These are phyloP conservation scores for Himalopsyche anomala DNA, from an alignment of 2,888 invertebrate genomes.

Conservation along the genomic window DNA sequence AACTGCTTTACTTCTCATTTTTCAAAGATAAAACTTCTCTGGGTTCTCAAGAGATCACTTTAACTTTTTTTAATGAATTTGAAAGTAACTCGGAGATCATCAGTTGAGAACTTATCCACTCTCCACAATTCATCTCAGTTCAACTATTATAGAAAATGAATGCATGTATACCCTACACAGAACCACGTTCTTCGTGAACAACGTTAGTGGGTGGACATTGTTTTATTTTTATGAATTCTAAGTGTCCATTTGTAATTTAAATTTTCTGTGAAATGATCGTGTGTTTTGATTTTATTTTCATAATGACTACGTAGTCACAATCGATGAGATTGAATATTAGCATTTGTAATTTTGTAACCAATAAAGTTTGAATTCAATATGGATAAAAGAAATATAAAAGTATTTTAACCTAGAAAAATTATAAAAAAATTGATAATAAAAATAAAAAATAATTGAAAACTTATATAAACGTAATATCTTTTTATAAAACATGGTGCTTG, in stretches of 20 bases:
- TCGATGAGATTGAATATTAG: background rate
- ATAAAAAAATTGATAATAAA: no score
- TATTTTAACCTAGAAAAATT: no score
- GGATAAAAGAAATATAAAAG: no score
- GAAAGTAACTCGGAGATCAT: background rate
- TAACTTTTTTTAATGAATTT: background rate
- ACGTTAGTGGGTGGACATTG: slow-evolving; percentile 10
- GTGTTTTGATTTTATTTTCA: background rate
- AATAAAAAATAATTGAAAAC: no score
- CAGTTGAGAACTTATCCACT: slow-evolving; percentile 14
- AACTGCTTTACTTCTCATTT: background rate
- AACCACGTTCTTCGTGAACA: background rate
- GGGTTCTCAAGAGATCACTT: background rate
- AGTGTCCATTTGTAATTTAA: slow-evolving; percentile 20
- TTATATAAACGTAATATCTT: no score
- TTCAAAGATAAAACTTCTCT: background rate
- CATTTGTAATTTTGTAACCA: background rate
- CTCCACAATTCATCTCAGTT: slow-evolving; percentile 18
- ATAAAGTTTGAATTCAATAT: no score
- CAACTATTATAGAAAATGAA: slow-evolving; percentile 24
- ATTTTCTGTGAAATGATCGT: slow-evolving; percentile 27
- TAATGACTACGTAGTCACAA: background rate
- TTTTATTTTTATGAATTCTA: slow-evolving; percentile 38
- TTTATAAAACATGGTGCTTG: no score
- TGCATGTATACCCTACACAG: background rate